These are phyloP conservation scores for Vombatus ursinus DNA, from an alignment of 2,113 vertebrate species.

Conservation along the genomic window DNA sequence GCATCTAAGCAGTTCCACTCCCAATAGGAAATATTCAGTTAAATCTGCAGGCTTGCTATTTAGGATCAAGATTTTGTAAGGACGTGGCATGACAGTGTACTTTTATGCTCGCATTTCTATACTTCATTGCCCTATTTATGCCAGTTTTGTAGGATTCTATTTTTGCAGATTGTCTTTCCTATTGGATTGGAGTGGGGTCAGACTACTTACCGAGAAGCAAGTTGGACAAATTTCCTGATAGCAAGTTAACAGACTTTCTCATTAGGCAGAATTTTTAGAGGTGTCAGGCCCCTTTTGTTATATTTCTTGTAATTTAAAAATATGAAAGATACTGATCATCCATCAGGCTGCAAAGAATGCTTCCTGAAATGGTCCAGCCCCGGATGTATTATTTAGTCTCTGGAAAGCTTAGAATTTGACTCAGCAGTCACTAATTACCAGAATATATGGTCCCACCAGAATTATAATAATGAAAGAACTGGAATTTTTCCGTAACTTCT, in stretches of 20 bases:
- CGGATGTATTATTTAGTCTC: background rate
- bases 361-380: background rate
- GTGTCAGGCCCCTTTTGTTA: background rate
- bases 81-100: background rate
- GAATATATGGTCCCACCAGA: background rate
- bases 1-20: background rate
- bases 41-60: constrained; percentile 33
- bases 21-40: background rate
- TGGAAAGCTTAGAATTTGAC: background rate
- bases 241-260: background rate
- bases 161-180: constrained; percentile 30
- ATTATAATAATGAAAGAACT: background rate
- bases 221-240: background rate
- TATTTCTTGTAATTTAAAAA: constrained; percentile 43
- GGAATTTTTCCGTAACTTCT: background rate
- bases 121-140: background rate
- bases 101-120: background rate
- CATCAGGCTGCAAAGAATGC: background rate
- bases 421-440: background rate
- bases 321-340: background rate
- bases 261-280: background rate
- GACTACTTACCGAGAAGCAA: constrained; percentile 29
- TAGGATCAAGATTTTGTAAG: constrained; percentile 46
- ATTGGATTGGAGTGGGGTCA: constrained; percentile 21
- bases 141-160: constrained; percentile 27